Evolutionary conservation across 2,888 invertebrate species (phyloP), one percentile per base, ranked within the genome.

Genomic region (Gymnoscelis rufifasciata): DNA sequence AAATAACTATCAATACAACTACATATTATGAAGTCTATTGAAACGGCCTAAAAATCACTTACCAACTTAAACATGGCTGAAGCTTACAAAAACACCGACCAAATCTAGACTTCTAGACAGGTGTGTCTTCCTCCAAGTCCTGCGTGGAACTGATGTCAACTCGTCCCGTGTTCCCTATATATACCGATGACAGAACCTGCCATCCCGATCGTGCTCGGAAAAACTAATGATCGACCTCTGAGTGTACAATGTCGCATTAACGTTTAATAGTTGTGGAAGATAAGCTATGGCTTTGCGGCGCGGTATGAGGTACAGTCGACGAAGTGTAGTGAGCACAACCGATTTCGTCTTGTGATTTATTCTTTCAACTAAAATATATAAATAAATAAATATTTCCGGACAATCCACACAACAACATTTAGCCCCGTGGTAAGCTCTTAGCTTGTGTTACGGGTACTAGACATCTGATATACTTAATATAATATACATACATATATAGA

Each of bases 171-270:
- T 49, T 46, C 54, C 38, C 47, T 50, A 63, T 79, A 83, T 84
- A 86, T 81, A 80, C 57, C 41, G 51, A 56, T 48, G 54, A 60
- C 52, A 57, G 59, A 59, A 64, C 56, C 60, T 59, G 45, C 19
- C 40, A 44, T 73, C 70, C 71, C 59, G 67, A 69, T 64, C 87
- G 86, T 86, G 87, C 74, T 77, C 64, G 64, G 87, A 83, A 84
- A 79, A 72, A 61, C 62, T 82, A 83, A 83, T 82, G 70, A 62
- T 52, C 53, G 71, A 72, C 75, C 76, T 74, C 71, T n/a, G n/a
- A 43, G 37, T 61, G 70, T 66, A 87, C 86, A 84, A 86, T 87
- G 81, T 78, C 82, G 59, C 86, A 84, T 86, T 86, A 86, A 74
- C 60, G 62, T 66, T 69, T 78, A 80, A 79, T 75, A 75, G 74